Percentiles rank a stretch among this genome's conserved stretches.
Evolutionary conservation across 2,888 invertebrate species (phyloP).

Genomic region (Arctia plantaginis): DNA sequence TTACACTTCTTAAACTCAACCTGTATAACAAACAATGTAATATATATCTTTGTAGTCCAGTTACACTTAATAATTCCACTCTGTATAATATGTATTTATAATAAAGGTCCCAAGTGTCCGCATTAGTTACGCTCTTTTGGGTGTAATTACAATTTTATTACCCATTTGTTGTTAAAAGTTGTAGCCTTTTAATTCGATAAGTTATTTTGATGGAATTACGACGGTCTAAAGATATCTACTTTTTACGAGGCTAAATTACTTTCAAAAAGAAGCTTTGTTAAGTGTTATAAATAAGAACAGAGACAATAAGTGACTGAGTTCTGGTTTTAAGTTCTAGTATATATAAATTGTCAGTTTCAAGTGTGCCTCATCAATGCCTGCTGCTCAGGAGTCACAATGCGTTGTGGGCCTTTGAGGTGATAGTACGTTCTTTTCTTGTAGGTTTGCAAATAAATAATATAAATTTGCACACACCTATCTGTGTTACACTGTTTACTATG

Average conservation of each 20-base stretch:
- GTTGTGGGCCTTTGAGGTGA: no score
- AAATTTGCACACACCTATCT: no score
- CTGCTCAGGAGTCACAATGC: no score
- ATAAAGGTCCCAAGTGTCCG: slow-evolving; percentile 12
- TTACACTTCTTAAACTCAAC: neutral
- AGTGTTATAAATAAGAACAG: neutral
- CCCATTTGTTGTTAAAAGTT: slow-evolving; percentile 15
- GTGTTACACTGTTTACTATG: no score
- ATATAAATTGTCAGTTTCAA: no score
- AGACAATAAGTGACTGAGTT: neutral
- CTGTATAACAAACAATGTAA: neutral
- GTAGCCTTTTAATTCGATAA: slow-evolving; percentile 20
- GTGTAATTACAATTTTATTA: slow-evolving; percentile 20
- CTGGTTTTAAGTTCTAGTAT: no score
- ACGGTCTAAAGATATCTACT: neutral
- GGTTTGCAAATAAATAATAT: no score
- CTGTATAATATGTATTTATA: slow-evolving; percentile 14
- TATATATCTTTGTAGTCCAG: neutral
- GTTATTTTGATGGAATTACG: slow-evolving; percentile 14
- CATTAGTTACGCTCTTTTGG: slow-evolving; percentile 21
- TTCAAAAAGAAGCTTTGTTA: neutral
- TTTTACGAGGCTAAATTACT: neutral
- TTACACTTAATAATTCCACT: slow-evolving; percentile 3
- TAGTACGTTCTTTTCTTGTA: no score
- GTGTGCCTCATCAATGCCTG: no score